Base-by-base conservation (phyloP, 2,888 invertebrate genomes). In the Cataglyphis altisquamis region DNA sequence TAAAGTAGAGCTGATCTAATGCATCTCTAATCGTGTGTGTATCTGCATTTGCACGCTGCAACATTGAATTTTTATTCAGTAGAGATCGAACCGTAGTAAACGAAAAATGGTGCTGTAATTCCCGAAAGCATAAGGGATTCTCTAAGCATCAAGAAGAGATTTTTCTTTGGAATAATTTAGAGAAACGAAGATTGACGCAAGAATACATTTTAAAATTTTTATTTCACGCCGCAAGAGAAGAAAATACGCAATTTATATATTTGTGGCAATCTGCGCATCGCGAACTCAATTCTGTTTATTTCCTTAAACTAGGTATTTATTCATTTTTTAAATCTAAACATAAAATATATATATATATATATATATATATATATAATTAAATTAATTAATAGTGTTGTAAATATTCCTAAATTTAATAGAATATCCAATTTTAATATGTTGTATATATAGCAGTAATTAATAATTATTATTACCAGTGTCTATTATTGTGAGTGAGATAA, bases 1-100 rank as follows among this genome's bases (percentile, higher is more conserved):
- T 78, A 67, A 63, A 68, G 48, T 67, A 45, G 18, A 74, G 9
- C 67, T 84, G 60, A 86, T 57, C n/a, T 55, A 85, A 74, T 52
- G 21, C 48, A 57, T 18, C n/a, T 72, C 21, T 48, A 36, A 72
- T 5, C 60, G 72, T 39, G 21, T 62, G 45, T 67, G 39, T 78
- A 63, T 29, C n/a, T 70, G 29, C 21, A 41, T 66, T 68, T 78
- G 57, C 57, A 72, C 45, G 41, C 32, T 18, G n/a, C 55, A 41
- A n/a, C 74, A 32, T 70, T 25, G 45, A 12, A 62, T 80, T 80
- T 78, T 70, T 72, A 60, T 18, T 68, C 32, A 70, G 72, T 78
- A 72, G n/a, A 72, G 8, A 18, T 72, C 29, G 39, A n/a, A 12
- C 25, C 39, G 45, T 36, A 29, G 39, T 67, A 78, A 78, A 60